These are phyloP conservation scores for Eubasilissa regina DNA, from an alignment of 1,140 invertebrate genomes.

Conservation along the genomic window DNA sequence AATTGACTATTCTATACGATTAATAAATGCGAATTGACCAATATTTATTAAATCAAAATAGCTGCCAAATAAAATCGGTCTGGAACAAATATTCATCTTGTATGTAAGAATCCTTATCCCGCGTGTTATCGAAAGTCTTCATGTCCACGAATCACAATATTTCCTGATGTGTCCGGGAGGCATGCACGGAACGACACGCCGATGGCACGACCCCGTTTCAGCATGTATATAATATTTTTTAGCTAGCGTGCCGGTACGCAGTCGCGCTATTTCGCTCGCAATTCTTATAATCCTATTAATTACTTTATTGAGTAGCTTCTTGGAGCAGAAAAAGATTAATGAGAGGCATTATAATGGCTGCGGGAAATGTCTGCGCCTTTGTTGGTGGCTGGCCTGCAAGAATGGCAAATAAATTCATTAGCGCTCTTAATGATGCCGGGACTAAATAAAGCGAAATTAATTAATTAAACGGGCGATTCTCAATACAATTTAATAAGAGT, in stretches of 20 bases:
- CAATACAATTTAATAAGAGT: conserved; percentile 27
- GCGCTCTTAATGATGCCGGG: conserved; percentile 42
- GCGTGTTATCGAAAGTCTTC: no score
- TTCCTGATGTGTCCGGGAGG: no score
- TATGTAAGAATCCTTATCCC: no score
- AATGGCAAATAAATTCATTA: conserved; percentile 55
- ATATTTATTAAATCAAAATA: no score
- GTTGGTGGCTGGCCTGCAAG: neutral
- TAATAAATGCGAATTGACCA: no score
- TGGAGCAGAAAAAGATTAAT: conserved; percentile 41
- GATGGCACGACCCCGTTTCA: no score
- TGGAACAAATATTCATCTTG: no score
- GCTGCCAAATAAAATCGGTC: no score
- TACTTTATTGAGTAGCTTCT: conserved; percentile 48
- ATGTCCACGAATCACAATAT: no score
- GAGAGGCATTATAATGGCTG: conserved; percentile 44
- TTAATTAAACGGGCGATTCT: conserved; percentile 40
- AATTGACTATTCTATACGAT: no score
- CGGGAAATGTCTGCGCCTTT: conserved; percentile 33
- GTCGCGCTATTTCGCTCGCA: neutral
- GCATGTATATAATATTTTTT: no score
- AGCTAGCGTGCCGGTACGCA: conserved; percentile 15
- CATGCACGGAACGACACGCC: no score
- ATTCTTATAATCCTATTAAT: conserved; percentile 44
- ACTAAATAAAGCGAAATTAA: conserved; percentile 44